These are phyloP conservation scores for Microtus ochrogaster DNA, from an alignment of 2,113 vertebrate genomes.

Conservation along the genomic window DNA sequence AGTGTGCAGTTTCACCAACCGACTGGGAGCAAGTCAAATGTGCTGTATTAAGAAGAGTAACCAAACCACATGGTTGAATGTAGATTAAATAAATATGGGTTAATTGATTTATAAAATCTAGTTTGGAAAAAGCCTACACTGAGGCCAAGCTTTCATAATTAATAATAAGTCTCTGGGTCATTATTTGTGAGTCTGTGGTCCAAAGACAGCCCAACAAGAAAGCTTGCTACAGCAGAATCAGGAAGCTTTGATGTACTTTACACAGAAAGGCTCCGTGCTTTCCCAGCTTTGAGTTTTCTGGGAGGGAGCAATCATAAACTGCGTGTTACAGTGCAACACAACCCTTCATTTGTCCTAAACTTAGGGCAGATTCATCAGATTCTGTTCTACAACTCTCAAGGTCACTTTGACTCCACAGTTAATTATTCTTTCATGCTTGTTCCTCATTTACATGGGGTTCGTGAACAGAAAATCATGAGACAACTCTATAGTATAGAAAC, in stretches of 20 bases:
- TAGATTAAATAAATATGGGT: neutral
- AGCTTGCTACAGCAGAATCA: neutral
- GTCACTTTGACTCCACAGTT: neutral
- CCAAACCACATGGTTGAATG: neutral
- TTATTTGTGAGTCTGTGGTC: neutral
- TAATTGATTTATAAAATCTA: neutral
- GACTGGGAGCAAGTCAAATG: neutral
- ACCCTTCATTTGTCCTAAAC: neutral
- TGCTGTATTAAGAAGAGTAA: neutral
- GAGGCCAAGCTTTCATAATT: neutral
- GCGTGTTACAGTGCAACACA: neutral
- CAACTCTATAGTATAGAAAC: neutral
- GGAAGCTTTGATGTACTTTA: neutral
- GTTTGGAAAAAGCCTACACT: neutral
- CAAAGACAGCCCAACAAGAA: neutral
- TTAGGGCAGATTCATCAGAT: neutral
- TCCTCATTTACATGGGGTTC: neutral
- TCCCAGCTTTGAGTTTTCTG: conserved; percentile 2
- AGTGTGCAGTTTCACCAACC: neutral
- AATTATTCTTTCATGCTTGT: neutral
- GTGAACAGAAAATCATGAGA: conserved; percentile 48
- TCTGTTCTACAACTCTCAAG: neutral
- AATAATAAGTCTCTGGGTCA: neutral
- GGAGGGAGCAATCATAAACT: neutral
- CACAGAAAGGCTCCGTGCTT: neutral